Conservation (phyloP, 2,797 vertebrate species). For the Echiichthys vipera region DNA sequence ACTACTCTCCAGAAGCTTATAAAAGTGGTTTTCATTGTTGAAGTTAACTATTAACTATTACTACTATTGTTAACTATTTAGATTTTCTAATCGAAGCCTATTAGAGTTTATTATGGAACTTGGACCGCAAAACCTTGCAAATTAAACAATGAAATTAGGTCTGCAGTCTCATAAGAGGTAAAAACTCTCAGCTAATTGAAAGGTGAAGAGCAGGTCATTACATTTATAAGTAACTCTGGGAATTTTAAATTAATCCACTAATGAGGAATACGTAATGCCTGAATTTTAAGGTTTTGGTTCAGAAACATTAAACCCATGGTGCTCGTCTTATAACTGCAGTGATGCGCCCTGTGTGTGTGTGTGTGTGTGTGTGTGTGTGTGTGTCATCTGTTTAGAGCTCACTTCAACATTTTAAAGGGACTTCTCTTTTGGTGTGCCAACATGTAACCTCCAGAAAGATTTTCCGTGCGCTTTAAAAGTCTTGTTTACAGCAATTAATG, state of each 20-base stretch:
- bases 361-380: too few relatives aligned
- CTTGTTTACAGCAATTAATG: conserved; percentile 40
- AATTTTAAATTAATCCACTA: conserved; percentile 53
- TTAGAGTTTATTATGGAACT: conserved; percentile 28
- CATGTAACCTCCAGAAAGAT: conserved; percentile 26
- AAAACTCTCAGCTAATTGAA: conserved; percentile 65
- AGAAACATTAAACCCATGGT: conserved; percentile 19
- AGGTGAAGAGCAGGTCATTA: conserved; percentile 60
- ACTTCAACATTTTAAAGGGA: conserved; percentile 22
- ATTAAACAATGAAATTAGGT: conserved; percentile 34
- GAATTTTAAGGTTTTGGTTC: conserved; percentile 43
- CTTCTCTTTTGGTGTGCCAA: not conserved
- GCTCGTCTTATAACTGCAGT: conserved; percentile 16
- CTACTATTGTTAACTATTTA: conserved; percentile 12
- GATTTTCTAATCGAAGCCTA: not conserved
- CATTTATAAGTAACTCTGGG: conserved; percentile 43
- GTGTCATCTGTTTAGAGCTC: not conserved
- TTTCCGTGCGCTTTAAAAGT: conserved; percentile 26
- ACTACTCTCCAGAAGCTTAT: not conserved
- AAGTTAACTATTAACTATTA: too few relatives aligned
- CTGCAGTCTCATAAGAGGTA: conserved; percentile 55
- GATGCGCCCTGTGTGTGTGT: not conserved
- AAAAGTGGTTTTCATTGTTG: conserved; percentile 10
- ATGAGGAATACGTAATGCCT: conserved; percentile 46
- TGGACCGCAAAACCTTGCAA: conserved; percentile 20